Conservation (phyloP, 1,140 invertebrate species). For the Drosophila elegans region DNA sequence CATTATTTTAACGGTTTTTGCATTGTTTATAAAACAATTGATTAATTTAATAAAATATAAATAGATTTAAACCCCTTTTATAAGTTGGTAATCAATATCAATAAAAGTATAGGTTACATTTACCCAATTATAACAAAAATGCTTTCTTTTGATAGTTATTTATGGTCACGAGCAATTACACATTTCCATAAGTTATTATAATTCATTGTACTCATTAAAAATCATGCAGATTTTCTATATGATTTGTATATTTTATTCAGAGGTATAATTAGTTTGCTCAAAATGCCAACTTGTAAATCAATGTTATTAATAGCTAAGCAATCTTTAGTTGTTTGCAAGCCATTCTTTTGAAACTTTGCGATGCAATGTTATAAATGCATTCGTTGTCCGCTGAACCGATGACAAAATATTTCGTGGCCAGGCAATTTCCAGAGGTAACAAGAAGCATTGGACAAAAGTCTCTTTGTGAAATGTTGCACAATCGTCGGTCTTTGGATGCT, state of each 20-base stretch:
- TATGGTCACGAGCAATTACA: too few species aligned
- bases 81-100: too few species aligned
- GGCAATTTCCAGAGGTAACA: background rate
- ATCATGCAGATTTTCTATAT: too few species aligned
- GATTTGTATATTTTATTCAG: too few species aligned
- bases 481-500: constrained; percentile 21
- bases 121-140: too few species aligned
- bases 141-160: too few species aligned
- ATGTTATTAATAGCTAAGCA: background rate
- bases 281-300: too few species aligned
- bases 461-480: constrained; percentile 24
- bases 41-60: background rate
- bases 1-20: background rate
- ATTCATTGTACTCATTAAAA: too few species aligned
- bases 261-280: too few species aligned
- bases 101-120: too few species aligned
- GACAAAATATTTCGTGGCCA: constrained; percentile 21
- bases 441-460: background rate
- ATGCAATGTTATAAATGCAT: background rate
- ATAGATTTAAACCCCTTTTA: too few species aligned
- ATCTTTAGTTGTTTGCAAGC: background rate
- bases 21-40: background rate
- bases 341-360: background rate
- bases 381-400: constrained; percentile 6
- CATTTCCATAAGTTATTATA: too few species aligned